These are phyloP conservation scores for Temnothorax ravouxi DNA, from an alignment of 2,888 invertebrate genomes.

Conservation along the genomic window DNA sequence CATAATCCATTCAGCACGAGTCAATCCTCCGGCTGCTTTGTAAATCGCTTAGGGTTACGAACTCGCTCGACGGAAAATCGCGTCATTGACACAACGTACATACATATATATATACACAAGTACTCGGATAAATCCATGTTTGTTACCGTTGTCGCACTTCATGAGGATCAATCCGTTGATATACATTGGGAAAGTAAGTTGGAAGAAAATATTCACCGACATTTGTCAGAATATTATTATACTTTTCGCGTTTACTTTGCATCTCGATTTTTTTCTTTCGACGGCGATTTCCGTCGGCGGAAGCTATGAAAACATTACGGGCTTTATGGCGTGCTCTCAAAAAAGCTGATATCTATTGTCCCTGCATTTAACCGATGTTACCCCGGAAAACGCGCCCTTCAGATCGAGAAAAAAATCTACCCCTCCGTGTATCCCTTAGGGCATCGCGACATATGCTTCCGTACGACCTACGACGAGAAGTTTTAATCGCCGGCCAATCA, in stretches of 20 bases:
- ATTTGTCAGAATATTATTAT: not conserved
- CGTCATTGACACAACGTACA: not conserved
- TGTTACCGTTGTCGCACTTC: not conserved
- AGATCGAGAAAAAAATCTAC: conserved; percentile 76
- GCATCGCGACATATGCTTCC: conserved; percentile 72
- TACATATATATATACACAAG: not conserved
- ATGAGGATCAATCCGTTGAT: not conserved
- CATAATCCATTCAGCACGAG: conserved; percentile 74
- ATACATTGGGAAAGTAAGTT: conserved; percentile 10
- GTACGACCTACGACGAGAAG: conserved; percentile 61
- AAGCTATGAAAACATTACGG: conserved; percentile 43
- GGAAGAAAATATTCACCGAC: not conserved
- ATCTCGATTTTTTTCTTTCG: conserved; percentile 17
- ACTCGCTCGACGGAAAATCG: conserved; percentile 1
- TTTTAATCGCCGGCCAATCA: conserved; percentile 56
- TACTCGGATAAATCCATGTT: not conserved
- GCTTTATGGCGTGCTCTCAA: not conserved
- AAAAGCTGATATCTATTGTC: conserved; percentile 64
- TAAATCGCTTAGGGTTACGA: conserved; percentile 24
- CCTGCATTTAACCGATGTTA: conserved; percentile 70
- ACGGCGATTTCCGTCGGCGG: conserved; percentile 34
- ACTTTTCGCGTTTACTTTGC: conserved; percentile 4
- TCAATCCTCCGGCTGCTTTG: conserved; percentile 55
- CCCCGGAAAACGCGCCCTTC: conserved; percentile 73
- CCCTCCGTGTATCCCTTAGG: conserved; percentile 70